These are phyloP conservation scores for Notodonta ziczac DNA, from an alignment of 2,888 invertebrate genomes.

Conservation along the genomic window DNA sequence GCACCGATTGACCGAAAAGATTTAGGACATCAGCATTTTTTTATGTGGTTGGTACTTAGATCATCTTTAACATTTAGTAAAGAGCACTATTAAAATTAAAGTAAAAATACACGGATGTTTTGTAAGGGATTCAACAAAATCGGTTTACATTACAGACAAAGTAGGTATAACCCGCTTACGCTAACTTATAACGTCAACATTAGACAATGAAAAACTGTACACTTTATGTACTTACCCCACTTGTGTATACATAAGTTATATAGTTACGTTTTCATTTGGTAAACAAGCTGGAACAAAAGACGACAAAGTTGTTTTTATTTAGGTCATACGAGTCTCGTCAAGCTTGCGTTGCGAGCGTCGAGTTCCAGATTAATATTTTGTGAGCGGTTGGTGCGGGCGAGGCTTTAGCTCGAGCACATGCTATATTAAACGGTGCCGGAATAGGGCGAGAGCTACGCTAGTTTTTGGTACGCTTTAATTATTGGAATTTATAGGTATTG, in stretches of 20 bases:
- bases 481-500: not conserved
- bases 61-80: too few relatives aligned
- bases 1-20: too few relatives aligned
- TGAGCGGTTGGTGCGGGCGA: slow-evolving; percentile 28
- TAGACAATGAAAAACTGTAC: slow-evolving; percentile 3
- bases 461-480: slow-evolving; percentile 4
- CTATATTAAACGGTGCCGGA: not conserved
- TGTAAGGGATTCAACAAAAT: too few relatives aligned
- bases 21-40: too few relatives aligned
- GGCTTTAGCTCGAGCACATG: not conserved
- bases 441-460: not conserved
- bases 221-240: slow-evolving; percentile 14
- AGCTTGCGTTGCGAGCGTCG: slow-evolving; percentile 54
- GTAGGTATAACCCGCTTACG: not conserved
- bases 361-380: slow-evolving; percentile 68
- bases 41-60: too few relatives aligned
- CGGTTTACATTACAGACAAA: too few relatives aligned
- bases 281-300: slow-evolving; percentile 67
- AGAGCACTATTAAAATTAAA: too few relatives aligned
- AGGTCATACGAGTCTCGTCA: slow-evolving; percentile 59
- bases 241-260: slow-evolving; percentile 21
- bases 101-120: too few relatives aligned
- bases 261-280: slow-evolving; percentile 48
- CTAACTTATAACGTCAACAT: slow-evolving; percentile 4
- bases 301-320: slow-evolving; percentile 64